Percentiles rank a stretch among this genome's conserved stretches.
Evolutionary conservation across 2,888 invertebrate species (phyloP).

Genomic region (Eupithecia exiguata): DNA sequence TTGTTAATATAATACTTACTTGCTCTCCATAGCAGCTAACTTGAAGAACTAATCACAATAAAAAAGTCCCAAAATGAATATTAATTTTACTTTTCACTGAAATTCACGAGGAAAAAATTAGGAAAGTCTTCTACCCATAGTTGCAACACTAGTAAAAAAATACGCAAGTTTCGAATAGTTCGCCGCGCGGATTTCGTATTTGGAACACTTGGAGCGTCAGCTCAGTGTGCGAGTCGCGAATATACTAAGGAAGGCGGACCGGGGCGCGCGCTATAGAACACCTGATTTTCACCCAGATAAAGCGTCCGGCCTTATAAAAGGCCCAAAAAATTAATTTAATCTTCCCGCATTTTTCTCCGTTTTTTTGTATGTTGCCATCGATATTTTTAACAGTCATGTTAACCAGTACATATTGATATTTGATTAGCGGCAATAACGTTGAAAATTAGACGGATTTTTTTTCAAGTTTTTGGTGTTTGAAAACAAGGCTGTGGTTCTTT

Average conservation of each 20-base stretch:
- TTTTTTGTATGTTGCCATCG: too few species aligned
- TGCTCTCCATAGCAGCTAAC: conserved; percentile 57
- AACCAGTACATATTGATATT: too few species aligned
- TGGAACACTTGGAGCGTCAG: conserved; percentile 54
- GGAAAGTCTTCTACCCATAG: conserved; percentile 52
- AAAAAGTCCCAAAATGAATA: conserved; percentile 51
- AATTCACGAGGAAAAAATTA: conserved; percentile 22
- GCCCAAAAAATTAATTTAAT: too few species aligned
- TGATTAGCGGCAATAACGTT: too few species aligned
- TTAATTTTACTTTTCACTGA: conserved; percentile 20
- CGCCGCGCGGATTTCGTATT: conserved; percentile 55
- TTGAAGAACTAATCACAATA: conserved; percentile 53
- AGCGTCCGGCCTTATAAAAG: too few species aligned
- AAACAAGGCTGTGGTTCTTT: too few species aligned
- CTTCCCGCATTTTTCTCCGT: too few species aligned
- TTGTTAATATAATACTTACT: conserved; percentile 46
- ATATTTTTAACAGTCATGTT: too few species aligned
- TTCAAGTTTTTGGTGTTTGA: too few species aligned
- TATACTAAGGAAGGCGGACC: conserved; percentile 49
- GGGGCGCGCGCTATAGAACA: conserved; percentile 28
- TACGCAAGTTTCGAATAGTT: conserved; percentile 43
- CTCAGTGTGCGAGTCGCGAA: conserved; percentile 50
- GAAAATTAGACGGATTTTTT: too few species aligned
- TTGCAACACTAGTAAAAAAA: conserved; percentile 48
- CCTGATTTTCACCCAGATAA: conserved; percentile 39